Base-by-base conservation (phyloP, 2,888 invertebrate genomes). In the Parasteatoda lunata region DNA sequence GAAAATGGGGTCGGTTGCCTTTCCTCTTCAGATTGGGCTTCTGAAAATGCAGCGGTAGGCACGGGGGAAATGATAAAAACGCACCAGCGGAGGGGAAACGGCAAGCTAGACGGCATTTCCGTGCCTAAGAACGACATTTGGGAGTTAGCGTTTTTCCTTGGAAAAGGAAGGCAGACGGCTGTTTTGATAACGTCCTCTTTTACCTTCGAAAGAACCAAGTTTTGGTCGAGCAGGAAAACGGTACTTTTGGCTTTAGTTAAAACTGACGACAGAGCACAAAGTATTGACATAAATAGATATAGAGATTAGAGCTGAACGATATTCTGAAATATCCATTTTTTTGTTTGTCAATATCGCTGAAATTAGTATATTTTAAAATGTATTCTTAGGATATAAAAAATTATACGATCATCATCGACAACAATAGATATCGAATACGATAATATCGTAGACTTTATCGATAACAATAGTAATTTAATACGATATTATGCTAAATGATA, bases 1-100 rank as follows among this genome's bases (percentile, higher is more conserved):
- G 59, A 59, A 59, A 59, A 59, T 59, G 59, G 59, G 59, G 59
- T 59, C 59, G 59, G 11, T 59, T 59, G 59, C 59, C 59, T 59
- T 59, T 59, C 59, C 59, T 59, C 59, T n/a, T 59, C 59, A 9
- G 9, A 4, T 59, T 13, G 59, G 59, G 59, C 59, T 59, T 4
- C 9, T 13, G 59, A 59, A 59, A 59, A 59, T 59, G 59, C 59
- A 59, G 59, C 59, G 59, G 59, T 59, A 59, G 59, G 59, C 59
- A 59, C 59, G n/a, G n/a, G 59, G 59, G 59, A 59, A 59, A 59
- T 59, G 59, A 59, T 59, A 59, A 59, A 59, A n/a, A 30, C 30
- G 30, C 9, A 7, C 59, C 59, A 59, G 59, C 59, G 59, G 59
- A 59, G 59, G 59, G 59, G 59, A 59, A 59, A 59, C 59, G 59